phyloP scores from a whole-genome alignment of 1,140 invertebrate genomes.

The Lineus longissimus region DNA sequence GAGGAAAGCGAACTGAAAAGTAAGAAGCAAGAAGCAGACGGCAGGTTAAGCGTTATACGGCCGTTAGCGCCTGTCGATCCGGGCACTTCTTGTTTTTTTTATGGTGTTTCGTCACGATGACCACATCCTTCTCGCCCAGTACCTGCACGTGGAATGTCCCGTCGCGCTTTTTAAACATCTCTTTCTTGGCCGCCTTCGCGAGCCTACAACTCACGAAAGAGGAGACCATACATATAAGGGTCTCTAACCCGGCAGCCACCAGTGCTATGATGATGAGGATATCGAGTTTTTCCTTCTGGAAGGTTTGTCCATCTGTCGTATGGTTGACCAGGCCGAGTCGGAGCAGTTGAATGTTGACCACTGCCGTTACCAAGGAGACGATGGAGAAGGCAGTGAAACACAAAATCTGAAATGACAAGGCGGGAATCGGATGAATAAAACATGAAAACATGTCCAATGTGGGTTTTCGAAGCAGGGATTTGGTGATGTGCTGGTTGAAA shows the following conservation, averaged over 20 bases:
- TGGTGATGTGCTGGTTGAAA: too few species aligned
- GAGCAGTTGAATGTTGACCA: slow-evolving; percentile 55
- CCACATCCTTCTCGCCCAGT: slow-evolving; percentile 46
- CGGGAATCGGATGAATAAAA: too few species aligned
- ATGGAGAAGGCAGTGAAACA: slow-evolving; percentile 54
- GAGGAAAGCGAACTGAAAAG: too few species aligned
- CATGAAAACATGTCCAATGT: too few species aligned
- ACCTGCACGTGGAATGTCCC: slow-evolving; percentile 54
- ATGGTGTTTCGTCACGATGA: slow-evolving; percentile 26
- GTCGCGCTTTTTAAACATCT: slow-evolving; percentile 48
- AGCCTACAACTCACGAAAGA: slow-evolving; percentile 48
- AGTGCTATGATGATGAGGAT: slow-evolving; percentile 50
- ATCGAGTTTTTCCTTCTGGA: slow-evolving; percentile 53
- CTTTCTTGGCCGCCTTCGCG: slow-evolving; percentile 49
- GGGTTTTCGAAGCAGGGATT: too few species aligned
- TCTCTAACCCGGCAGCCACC: slow-evolving; percentile 43
- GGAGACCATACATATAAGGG: slow-evolving; percentile 49
- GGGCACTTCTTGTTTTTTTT: too few species aligned
- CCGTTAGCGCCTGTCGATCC: too few species aligned
- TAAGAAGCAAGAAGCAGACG: too few species aligned
- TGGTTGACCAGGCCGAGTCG: slow-evolving; percentile 54
- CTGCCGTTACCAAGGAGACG: slow-evolving; percentile 52
- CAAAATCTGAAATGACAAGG: slow-evolving; percentile 48
- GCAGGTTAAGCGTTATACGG: too few species aligned
- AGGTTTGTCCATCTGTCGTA: slow-evolving; percentile 53